These are phyloP conservation scores for Euspilapteryx auroguttella DNA, from an alignment of 2,888 invertebrate genomes.

Conservation along the genomic window DNA sequence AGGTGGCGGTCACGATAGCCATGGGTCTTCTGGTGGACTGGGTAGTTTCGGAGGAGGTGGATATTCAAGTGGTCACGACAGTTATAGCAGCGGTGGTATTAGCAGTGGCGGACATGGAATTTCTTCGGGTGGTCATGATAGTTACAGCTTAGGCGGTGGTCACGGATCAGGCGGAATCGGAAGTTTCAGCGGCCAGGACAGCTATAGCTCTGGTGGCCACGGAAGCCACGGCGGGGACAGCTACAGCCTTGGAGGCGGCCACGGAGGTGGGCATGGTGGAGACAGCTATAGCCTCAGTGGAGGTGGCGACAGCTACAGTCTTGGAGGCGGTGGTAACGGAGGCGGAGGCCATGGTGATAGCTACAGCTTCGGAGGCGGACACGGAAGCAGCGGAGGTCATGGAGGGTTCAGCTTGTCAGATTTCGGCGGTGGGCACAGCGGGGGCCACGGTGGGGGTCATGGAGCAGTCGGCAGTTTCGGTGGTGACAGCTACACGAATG, in stretches of 20 bases:
- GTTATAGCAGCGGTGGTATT: slow-evolving; percentile 10
- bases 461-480: slow-evolving; percentile 15
- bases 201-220: slow-evolving; percentile 11
- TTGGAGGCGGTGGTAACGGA: slow-evolving; percentile 9
- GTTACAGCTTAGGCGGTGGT: slow-evolving; percentile 10
- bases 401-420: slow-evolving; percentile 13
- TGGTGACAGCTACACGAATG: slow-evolving; percentile 44
- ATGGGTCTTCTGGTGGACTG: slow-evolving; percentile 1
- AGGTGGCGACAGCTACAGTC: slow-evolving; percentile 7
- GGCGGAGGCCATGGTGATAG: slow-evolving; percentile 14
- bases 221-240: slow-evolving; percentile 7
- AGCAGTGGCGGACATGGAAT: slow-evolving; percentile 9
- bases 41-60: slow-evolving; percentile 7
- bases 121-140: slow-evolving; percentile 12
- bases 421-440: slow-evolving; percentile 15
- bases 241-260: slow-evolving; percentile 6
- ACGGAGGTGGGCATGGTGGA: slow-evolving; percentile 8
- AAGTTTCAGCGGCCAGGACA: slow-evolving; percentile 13
- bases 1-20: too few species aligned
- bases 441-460: slow-evolving; percentile 15
- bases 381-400: slow-evolving; percentile 10
- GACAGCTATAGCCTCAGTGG: slow-evolving; percentile 11
- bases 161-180: slow-evolving; percentile 4
- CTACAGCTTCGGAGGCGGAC: slow-evolving; percentile 16
- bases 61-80: slow-evolving; percentile 10